Evolutionary conservation across 2,888 invertebrate genomes (phyloP), one percentile per base, ranked within the genome.

Genomic region (Craniophora ligustri): DNA sequence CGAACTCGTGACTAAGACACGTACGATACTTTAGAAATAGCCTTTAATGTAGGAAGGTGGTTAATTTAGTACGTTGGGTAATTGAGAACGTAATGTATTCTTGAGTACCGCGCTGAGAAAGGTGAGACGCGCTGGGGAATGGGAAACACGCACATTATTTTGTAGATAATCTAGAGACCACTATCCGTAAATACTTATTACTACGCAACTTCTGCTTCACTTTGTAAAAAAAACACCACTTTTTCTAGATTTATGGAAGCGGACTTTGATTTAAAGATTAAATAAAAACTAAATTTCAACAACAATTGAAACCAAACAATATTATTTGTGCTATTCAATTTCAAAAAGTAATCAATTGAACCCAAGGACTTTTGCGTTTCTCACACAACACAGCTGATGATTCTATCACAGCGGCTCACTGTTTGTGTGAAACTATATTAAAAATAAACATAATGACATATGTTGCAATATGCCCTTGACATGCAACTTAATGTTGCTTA

Each of bases 51-150:
- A 61, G 46, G 62, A 58, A 51, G 51, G 40, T 26, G 55, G 42
- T 72, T 68, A 68, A 72, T 62, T 69, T 69, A 70, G 73, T 56
- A 6, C 26, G 50, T 55, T 62, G 49, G 47, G 70, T 69, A 73
- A 69, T 73, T 73, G 54, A 73, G 47, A 54, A 21, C 49, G 58
- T 69, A 70, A 72, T 58, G 57, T 65, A 55, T 55, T 67, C 63
- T 54, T 41, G 55, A 57, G 61, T 57, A 45, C 26, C 19, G 30
- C 21, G 15, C 18, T 30, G 35, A 11, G 56, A 67, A 50, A 65
- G 60, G 50, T 67, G 54, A 47, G 47, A 42, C 55, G 47, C 44
- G 55, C 34, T 30, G 34, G 42, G 53, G 16, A 67, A 35, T 47
- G 39, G 18, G 18, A 16, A 35, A 45, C 18, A 15, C 39, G 62